Evolutionary conservation across 2,797 vertebrate species (phyloP).

Genomic region (Falco biarmicus): DNA sequence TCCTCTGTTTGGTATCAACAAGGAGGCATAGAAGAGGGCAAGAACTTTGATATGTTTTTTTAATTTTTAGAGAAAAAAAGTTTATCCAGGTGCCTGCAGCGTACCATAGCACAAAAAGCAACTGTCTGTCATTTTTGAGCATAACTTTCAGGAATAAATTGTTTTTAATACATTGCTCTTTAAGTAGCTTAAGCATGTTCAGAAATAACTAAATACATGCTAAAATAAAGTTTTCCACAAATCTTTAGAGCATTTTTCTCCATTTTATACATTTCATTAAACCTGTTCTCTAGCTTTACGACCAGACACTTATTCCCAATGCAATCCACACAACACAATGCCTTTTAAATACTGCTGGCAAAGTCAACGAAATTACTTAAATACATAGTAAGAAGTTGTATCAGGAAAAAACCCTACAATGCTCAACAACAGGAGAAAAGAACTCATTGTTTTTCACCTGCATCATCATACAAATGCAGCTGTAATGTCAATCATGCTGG

Average conservation of each 20-base stretch:
- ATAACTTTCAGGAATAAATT: neutral
- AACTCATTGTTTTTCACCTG: neutral
- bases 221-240: neutral
- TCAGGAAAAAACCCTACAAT: neutral
- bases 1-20: neutral
- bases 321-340: neutral
- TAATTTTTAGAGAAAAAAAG: neutral
- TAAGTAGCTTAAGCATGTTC: neutral
- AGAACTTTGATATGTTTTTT: neutral
- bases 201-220: neutral
- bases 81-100: neutral
- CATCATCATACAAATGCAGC: neutral
- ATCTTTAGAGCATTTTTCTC: neutral
- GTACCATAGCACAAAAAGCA: rapidly evolving
- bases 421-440: neutral
- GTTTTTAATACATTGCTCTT: neutral
- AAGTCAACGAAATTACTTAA: neutral
- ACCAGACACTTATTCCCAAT: neutral
- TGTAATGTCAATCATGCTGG: neutral
- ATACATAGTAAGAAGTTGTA: neutral
- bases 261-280: neutral
- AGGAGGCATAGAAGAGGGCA: neutral
- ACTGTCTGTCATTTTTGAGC: neutral
- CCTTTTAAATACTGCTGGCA: neutral
- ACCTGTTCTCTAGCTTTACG: neutral